Base-by-base conservation (phyloP, 2,888 invertebrate genomes). In the Acanthacorydalis orientalis region DNA sequence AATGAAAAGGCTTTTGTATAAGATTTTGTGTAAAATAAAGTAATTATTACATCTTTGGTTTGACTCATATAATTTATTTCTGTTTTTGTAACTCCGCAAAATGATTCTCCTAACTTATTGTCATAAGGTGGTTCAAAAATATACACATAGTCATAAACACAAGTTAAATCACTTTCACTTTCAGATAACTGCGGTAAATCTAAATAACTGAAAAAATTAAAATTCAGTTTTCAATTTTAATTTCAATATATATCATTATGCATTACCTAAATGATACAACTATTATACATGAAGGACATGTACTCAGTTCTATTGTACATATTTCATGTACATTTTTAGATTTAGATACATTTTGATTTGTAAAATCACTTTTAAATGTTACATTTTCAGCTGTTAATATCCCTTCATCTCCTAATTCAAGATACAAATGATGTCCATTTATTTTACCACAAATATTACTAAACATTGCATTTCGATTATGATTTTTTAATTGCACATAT, bases 201-300 rank as follows among this genome's bases (percentile, higher is more conserved):
- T 23, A 23, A 23, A 23, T 23, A 23, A 23, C 23, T 33, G 57
- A 59, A 7, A 56, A 57, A 33, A 58, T 31, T 16, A 4, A 23
- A n/a, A 23, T 16, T 16, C 3, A 42, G 23, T 42, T 10, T 23
- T 9, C 8, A 6, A 1, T 23, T 8, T 23, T 31, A 11, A 31
- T 10, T 23, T 11, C 6, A 31, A 16, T 16, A 42, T 11, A 31
- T 31, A 16, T 14, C 4, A 12, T 44, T 33, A 8, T 56, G 68
- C 58, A 37, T 16, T 56, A 68, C 58, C 64, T 68, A 54, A 77
- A 73, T 41, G 66, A 68, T 40, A 75, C 59, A 35, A 64, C 63
- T 48, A 78, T 73, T 44, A 80, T 70, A 58, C 82, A 82, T 14
- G 79, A 78, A 1, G 82, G 77, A 58, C 82, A 82, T 2, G 81